Percentiles rank a stretch among this genome's conserved stretches.
phyloP scores from a whole-genome alignment of 2,113 vertebrate species.

The Seriola dumerili region DNA sequence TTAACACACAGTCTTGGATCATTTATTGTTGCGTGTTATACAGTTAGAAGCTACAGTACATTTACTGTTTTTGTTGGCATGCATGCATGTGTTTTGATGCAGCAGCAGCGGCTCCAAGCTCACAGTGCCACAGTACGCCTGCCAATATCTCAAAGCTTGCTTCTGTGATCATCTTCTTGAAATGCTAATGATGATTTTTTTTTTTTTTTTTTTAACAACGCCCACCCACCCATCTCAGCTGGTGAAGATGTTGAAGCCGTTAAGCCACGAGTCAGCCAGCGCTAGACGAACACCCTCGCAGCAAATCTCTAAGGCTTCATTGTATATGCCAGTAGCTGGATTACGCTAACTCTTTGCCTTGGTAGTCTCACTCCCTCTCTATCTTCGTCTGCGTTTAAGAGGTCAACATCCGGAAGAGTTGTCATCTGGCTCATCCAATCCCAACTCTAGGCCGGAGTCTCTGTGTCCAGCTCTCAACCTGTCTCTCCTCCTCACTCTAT shows the following conservation, averaged over 20 bases:
- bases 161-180: conserved; percentile 36
- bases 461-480: conserved; percentile 26
- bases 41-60: neutral
- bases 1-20: neutral
- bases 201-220: neutral
- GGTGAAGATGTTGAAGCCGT: conserved; percentile 24
- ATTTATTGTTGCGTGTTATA: neutral
- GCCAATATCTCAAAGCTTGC: conserved; percentile 28
- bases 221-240: conserved; percentile 44
- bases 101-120: conserved; percentile 11
- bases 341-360: conserved; percentile 43
- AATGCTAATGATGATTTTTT: conserved; percentile 50
- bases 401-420: conserved; percentile 6
- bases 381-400: conserved; percentile 25
- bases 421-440: neutral
- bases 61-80: neutral
- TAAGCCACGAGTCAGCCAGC: conserved; percentile 24
- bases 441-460: conserved; percentile 23
- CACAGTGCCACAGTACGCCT: conserved; percentile 9
- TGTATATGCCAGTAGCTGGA: conserved; percentile 33
- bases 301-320: conserved; percentile 35
- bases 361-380: conserved; percentile 4
- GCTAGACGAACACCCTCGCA: conserved; percentile 40
- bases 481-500: conserved; percentile 39
- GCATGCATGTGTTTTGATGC: conserved; percentile 25